Evolutionary conservation across 2,797 vertebrate genomes (phyloP).

Genomic region (Acanthornis magna): DNA sequence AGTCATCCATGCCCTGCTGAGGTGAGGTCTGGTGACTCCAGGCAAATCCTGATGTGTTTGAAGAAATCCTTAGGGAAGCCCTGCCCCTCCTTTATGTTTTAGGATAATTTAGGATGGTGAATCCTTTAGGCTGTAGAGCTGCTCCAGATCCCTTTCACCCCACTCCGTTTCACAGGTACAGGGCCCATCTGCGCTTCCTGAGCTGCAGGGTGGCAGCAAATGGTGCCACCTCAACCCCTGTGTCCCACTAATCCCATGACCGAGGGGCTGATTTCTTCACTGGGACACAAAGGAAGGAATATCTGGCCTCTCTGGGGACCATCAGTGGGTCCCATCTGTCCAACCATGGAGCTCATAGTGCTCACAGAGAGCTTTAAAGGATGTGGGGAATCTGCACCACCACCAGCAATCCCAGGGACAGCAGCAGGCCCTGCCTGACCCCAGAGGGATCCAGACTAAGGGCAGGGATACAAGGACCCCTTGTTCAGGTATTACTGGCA

Average conservation of each 20-base stretch:
- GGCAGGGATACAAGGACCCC: fast-evolving
- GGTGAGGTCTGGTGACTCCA: not conserved
- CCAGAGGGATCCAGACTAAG: not conserved
- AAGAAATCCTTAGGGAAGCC: not conserved
- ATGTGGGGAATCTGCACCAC: fast-evolving
- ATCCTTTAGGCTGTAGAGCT: not conserved
- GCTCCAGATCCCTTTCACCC: not conserved
- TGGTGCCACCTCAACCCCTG: not conserved
- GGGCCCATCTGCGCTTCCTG: fast-evolving
- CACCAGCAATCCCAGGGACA: not conserved
- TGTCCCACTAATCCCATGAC: fast-evolving
- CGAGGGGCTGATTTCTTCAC: not conserved
- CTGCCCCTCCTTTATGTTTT: not conserved
- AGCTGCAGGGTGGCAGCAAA: not conserved
- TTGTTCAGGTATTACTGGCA: not conserved
- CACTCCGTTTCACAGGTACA: not conserved
- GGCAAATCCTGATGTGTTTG: fast-evolving
- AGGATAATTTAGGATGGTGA: not conserved
- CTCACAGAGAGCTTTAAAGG: not conserved
- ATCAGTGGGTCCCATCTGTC: not conserved
- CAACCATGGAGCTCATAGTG: not conserved
- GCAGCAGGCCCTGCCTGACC: not conserved
- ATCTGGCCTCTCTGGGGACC: not conserved
- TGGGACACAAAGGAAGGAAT: not conserved
- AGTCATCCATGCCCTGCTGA: not conserved